Evolutionary conservation across 2,113 vertebrate species (phyloP).

Genomic region (Egretta garzetta): DNA sequence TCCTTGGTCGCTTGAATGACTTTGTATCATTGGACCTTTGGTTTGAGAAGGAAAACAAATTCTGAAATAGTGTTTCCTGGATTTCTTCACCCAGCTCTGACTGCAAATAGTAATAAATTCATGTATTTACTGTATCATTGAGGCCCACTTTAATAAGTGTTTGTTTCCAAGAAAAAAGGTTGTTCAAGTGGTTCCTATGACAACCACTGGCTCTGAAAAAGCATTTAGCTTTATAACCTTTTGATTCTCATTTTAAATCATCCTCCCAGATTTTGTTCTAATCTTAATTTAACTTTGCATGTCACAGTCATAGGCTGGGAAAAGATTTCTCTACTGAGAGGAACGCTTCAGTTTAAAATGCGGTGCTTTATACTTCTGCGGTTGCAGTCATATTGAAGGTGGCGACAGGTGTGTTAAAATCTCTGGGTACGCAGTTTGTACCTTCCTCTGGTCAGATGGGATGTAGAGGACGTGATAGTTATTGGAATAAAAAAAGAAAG

Average conservation of each 20-base stretch:
- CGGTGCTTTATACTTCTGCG: background rate
- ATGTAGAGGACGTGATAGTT: background rate
- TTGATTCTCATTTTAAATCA: conserved; percentile 34
- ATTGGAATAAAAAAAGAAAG: background rate
- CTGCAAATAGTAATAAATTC: conserved; percentile 59
- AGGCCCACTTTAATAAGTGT: conserved; percentile 44
- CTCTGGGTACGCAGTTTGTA: background rate
- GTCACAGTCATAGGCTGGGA: background rate
- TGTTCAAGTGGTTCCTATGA: conserved; percentile 14
- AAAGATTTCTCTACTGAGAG: background rate
- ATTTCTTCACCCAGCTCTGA: conserved; percentile 60
- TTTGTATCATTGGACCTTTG: conserved; percentile 20
- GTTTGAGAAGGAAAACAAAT: conserved; percentile 53
- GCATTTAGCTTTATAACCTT: conserved; percentile 45
- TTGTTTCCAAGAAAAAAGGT: conserved; percentile 55
- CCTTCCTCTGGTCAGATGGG: background rate
- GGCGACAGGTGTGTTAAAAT: background rate
- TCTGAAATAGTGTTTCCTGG: conserved; percentile 41
- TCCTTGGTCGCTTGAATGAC: background rate
- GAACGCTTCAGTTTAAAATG: background rate
- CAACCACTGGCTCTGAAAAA: conserved; percentile 30
- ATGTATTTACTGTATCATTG: conserved; percentile 51
- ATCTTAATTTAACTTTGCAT: background rate
- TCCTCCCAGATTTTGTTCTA: conserved; percentile 34
- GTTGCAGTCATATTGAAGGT: background rate